Evolutionary conservation across 2,113 vertebrate species (phyloP).

Genomic region (Gymnobelideus leadbeateri): DNA sequence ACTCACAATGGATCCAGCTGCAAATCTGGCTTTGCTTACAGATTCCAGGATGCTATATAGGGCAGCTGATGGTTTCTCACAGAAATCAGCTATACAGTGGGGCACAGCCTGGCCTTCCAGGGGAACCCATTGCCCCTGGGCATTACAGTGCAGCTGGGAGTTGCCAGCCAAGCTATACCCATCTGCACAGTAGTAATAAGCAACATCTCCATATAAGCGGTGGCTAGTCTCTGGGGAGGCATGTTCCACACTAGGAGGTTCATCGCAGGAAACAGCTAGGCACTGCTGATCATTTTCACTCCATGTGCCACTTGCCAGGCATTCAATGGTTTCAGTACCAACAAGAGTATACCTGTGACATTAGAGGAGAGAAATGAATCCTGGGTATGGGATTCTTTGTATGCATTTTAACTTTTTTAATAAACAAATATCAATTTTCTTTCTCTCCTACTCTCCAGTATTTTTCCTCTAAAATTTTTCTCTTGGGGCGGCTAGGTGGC

Average conservation of each 20-base stretch:
- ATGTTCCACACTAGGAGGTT: conserved; percentile 93
- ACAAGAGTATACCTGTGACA: conserved; percentile 91
- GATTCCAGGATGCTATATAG: conserved; percentile 95
- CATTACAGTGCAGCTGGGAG: conserved; percentile 92
- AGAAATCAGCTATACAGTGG: conserved; percentile 95
- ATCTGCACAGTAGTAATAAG: conserved; percentile 95
- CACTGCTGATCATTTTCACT: conserved; percentile 91
- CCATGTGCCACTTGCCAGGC: conserved; percentile 92
- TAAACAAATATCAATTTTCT: not conserved
- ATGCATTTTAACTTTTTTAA: not conserved
- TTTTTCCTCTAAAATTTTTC: not conserved
- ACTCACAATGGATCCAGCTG: conserved; percentile 90
- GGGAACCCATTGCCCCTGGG: conserved; percentile 93
- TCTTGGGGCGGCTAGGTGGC: no score
- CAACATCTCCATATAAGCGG: conserved; percentile 93
- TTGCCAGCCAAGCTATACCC: conserved; percentile 95
- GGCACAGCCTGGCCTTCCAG: conserved; percentile 88
- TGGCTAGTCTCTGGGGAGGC: conserved; percentile 93
- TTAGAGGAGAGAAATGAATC: conserved; percentile 51
- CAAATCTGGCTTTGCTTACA: conserved; percentile 91
- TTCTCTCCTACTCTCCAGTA: not conserved
- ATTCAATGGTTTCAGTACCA: conserved; percentile 91
- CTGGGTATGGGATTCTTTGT: not conserved
- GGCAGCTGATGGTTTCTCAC: conserved; percentile 89
- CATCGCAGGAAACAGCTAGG: conserved; percentile 94